phyloP scores from a whole-genome alignment of 37 sponge, comb jelly and placozoan genomes.

The Beroe forskalii region DNA sequence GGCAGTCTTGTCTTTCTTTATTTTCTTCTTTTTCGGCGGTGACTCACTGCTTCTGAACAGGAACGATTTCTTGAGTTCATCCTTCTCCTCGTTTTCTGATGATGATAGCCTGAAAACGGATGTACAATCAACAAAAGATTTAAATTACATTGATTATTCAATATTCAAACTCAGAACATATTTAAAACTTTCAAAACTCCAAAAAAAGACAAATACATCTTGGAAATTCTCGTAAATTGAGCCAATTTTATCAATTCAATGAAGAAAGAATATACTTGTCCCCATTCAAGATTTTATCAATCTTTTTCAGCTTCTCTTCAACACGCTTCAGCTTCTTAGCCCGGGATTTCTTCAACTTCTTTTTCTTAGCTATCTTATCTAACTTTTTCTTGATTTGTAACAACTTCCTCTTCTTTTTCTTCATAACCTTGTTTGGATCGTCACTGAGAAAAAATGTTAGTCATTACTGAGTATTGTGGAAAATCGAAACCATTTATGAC shows the following conservation, averaged over 20 bases:
- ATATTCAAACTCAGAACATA: too few relatives aligned
- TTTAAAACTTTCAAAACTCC: too few relatives aligned
- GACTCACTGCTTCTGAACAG: conserved; percentile 10
- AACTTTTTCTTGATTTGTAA: conserved; percentile 37
- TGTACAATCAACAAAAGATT: too few relatives aligned
- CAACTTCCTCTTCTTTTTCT: conserved; percentile 54
- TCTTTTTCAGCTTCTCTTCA: conserved; percentile 40
- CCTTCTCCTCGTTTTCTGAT: neutral
- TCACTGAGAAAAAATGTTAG: conserved; percentile 15
- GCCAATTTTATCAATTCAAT: too few relatives aligned
- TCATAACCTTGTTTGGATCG: neutral
- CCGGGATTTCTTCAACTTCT: conserved; percentile 57
- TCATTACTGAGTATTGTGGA: neutral
- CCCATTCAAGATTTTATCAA: conserved; percentile 56
- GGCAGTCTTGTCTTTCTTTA: conserved; percentile 18
- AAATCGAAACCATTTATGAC: too few relatives aligned
- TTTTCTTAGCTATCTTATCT: conserved; percentile 46
- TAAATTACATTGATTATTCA: too few relatives aligned
- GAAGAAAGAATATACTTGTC: conserved; percentile 40
- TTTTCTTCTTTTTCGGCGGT: conserved; percentile 34
- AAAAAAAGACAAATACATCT: too few relatives aligned
- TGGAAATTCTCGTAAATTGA: too few relatives aligned
- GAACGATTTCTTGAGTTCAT: conserved; percentile 44
- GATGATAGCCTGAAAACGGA: neutral
- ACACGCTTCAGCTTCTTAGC: conserved; percentile 54